Evolutionary conservation across 2,113 vertebrate genomes (phyloP).

Genomic region (Miniopterus natalensis): DNA sequence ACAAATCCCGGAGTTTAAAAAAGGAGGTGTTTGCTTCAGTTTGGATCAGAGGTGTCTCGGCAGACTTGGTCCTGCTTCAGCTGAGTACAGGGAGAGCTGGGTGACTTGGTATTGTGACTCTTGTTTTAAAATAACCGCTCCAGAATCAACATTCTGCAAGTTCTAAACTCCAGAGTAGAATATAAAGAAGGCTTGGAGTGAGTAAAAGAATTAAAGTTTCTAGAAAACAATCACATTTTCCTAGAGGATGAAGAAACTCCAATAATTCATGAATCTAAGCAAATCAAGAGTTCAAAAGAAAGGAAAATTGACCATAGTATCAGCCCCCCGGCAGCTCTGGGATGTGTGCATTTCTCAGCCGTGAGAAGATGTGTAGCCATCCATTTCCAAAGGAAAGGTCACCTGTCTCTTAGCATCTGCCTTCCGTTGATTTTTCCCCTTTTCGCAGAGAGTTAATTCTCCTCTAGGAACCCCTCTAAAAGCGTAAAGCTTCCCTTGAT

Average conservation of each 20-base stretch:
- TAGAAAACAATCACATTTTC: slow-evolving; percentile 1
- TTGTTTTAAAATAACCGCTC: slow-evolving; percentile 54
- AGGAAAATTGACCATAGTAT: neutral
- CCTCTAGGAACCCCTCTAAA: neutral
- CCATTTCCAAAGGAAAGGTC: slow-evolving; percentile 52
- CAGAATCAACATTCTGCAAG: neutral
- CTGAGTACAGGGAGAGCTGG: slow-evolving; percentile 16
- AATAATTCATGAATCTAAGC: slow-evolving; percentile 18
- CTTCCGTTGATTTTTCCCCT: slow-evolving; percentile 59
- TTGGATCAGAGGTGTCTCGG: neutral
- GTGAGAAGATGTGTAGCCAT: slow-evolving; percentile 9
- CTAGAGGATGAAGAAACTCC: neutral
- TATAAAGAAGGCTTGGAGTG: slow-evolving; percentile 35
- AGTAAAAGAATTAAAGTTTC: slow-evolving; percentile 31
- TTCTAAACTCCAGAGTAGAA: slow-evolving; percentile 33
- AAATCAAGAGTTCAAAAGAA: neutral
- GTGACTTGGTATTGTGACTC: slow-evolving; percentile 11
- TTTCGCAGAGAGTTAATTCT: slow-evolving; percentile 35
- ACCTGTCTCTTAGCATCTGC: slow-evolving; percentile 49
- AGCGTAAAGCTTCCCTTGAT: neutral
- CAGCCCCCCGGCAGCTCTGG: neutral
- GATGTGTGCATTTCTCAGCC: slow-evolving; percentile 10
- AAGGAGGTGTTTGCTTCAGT: neutral
- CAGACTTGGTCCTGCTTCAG: neutral
- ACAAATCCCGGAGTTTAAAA: neutral